Evolutionary conservation across 1,140 invertebrate genomes (phyloP).

Genomic region (Sitobion miscanthi): DNA sequence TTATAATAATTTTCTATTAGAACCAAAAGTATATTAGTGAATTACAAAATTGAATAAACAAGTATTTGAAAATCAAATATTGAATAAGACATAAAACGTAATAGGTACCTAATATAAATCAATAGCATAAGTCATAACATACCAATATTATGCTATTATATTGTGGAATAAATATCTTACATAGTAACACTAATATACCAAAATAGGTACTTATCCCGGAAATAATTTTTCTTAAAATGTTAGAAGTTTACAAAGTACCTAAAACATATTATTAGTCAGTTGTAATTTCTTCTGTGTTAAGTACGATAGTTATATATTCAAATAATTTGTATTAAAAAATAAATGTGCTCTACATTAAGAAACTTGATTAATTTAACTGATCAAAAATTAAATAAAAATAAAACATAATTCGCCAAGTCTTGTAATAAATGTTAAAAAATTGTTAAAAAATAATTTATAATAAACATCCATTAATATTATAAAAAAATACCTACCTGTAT

Average conservation of each 20-base stretch:
- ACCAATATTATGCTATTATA: too few relatives aligned
- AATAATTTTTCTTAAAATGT: not conserved
- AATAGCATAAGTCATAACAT: not conserved
- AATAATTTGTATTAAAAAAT: not conserved
- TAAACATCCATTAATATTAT: not conserved
- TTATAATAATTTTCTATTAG: not conserved
- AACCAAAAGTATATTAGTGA: not conserved
- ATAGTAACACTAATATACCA: not conserved
- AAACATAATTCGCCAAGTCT: not conserved
- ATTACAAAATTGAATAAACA: not conserved
- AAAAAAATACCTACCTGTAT: not conserved
- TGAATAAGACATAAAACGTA: not conserved
- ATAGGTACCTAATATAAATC: not conserved
- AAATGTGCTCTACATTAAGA: not conserved
- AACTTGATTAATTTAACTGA: not conserved
- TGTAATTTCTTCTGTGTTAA: not conserved
- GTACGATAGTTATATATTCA: not conserved
- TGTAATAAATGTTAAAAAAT: not conserved
- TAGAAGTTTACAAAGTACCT: not conserved
- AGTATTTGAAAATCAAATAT: slow-evolving; percentile 1
- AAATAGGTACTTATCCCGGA: too few relatives aligned
- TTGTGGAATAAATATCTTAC: not conserved
- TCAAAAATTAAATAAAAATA: not conserved
- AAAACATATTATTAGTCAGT: not conserved
- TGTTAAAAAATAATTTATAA: not conserved